Conservation (phyloP, 2,888 invertebrate species). For the Rhagonycha fulva region DNA sequence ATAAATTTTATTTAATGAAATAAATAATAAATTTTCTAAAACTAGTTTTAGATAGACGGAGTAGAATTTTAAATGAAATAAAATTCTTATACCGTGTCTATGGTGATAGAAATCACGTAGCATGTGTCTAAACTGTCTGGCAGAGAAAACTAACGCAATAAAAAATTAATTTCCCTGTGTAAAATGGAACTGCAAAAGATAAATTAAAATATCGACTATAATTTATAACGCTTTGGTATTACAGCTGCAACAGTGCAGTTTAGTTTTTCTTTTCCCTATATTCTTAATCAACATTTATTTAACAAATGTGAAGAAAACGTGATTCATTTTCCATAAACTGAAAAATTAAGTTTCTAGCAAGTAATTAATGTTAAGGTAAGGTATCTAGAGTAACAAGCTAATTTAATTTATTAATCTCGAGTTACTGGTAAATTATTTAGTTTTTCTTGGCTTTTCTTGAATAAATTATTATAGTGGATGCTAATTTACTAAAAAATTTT, state of each 20-base stretch:
- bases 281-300: conserved; percentile 29
- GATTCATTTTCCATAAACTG: conserved; percentile 8
- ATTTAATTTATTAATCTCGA: background rate
- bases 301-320: conserved; percentile 13
- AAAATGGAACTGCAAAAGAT: background rate
- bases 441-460: background rate
- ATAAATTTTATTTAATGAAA: background rate
- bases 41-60: background rate
- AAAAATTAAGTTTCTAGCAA: background rate
- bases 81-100: background rate
- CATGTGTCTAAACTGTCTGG: background rate
- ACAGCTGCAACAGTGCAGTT: conserved; percentile 16
- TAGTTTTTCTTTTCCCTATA: conserved; percentile 4
- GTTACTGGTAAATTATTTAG: background rate
- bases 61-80: background rate
- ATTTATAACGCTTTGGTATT: conserved; percentile 14
- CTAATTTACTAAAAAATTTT: background rate
- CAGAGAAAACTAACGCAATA: background rate
- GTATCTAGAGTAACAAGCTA: background rate
- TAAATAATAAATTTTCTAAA: background rate
- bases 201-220: conserved; percentile 22
- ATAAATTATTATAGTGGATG: background rate
- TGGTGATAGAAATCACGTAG: background rate
- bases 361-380: background rate
- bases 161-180: background rate